Evolutionary conservation across 2,113 vertebrate species (phyloP), one percentile per base, ranked within the genome.

Genomic region (Montifringilla adamsi): DNA sequence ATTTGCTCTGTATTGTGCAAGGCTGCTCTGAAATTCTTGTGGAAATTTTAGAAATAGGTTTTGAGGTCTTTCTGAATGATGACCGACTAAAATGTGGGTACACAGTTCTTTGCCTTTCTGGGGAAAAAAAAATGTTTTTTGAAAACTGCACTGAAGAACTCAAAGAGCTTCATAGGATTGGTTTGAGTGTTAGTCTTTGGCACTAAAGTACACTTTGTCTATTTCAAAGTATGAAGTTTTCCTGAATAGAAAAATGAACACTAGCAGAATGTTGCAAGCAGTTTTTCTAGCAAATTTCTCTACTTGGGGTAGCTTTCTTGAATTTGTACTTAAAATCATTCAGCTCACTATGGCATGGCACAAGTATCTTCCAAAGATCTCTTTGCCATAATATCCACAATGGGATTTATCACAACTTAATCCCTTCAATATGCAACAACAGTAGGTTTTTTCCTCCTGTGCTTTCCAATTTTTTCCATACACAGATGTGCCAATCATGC

Each of bases 401-500:
- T 0, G 1, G 12, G 26, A 78, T 53, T 81, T 66, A 80, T 28
- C 46, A 73, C 27, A 79, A 39, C 13, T 62, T 47, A 74, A 24
- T 49, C 39, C 21, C 47, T 72, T 92, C 53, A n/a, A 24, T 12
- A 30, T 12, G 3, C 59, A 46, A 64, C 23, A 83, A 64, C 0
- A 0, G 23, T 39, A 20, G 3, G 1, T 1, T 43, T 72, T 56
- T 66, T 16, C 23, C 30, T 56, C 39, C 35, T 31, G 21, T 13
- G 63, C 35, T 46, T 69, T 44, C n/a, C 60, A 15, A 19, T 73
- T 44, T 83, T 89, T 66, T 39, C 19, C 17, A 19, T 15, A 63
- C 15, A 53, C 1, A 66, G 31, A 63, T 0, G 0, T 37, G 69
- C 17, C 59, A 74, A 3, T 26, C 5, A 11, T 9, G 22, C 39